Evolutionary conservation across 2,888 invertebrate species (phyloP).

Genomic region (Hololepta plana): DNA sequence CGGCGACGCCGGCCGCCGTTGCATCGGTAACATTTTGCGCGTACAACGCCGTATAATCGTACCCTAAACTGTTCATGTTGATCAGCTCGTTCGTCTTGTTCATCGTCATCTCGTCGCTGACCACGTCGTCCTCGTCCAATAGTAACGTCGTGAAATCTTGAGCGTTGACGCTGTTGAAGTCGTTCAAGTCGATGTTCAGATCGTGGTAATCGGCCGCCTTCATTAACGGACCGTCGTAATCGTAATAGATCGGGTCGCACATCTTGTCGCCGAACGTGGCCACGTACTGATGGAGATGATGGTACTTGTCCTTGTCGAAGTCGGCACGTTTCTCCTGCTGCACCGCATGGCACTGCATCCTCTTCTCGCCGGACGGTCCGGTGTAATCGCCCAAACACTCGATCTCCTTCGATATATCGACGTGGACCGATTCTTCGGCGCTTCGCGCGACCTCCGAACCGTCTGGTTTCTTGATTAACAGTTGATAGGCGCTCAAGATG

Average conservation of each 20-base stretch:
- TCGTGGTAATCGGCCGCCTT: slow-evolving; percentile 25
- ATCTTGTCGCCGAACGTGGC: slow-evolving; percentile 21
- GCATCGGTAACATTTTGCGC: slow-evolving; percentile 9
- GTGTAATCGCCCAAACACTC: slow-evolving; percentile 21
- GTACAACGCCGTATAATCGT: slow-evolving; percentile 16
- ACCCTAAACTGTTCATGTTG: slow-evolving; percentile 17
- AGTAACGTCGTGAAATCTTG: slow-evolving; percentile 32
- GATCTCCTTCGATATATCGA: slow-evolving; percentile 19
- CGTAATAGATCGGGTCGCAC: slow-evolving; percentile 25
- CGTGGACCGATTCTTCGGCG: slow-evolving; percentile 12
- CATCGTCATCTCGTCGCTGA: too few species aligned
- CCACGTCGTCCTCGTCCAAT: slow-evolving; percentile 34
- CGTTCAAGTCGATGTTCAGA: slow-evolving; percentile 23
- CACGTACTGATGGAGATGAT: slow-evolving; percentile 18
- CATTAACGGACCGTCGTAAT: slow-evolving; percentile 21
- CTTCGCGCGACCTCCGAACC: slow-evolving; percentile 6
- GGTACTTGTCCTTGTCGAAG: slow-evolving; percentile 16
- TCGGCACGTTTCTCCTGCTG: slow-evolving; percentile 18
- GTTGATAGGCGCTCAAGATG: too few species aligned
- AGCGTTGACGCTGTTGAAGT: slow-evolving; percentile 24
- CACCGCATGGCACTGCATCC: slow-evolving; percentile 18
- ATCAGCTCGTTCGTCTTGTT: slow-evolving; percentile 23
- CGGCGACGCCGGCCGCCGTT: too few species aligned
- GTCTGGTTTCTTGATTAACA: slow-evolving; percentile 7
- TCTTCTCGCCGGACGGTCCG: slow-evolving; percentile 16